Conservation (phyloP, 2,888 invertebrate species). For the Hyppa rectilinea region DNA sequence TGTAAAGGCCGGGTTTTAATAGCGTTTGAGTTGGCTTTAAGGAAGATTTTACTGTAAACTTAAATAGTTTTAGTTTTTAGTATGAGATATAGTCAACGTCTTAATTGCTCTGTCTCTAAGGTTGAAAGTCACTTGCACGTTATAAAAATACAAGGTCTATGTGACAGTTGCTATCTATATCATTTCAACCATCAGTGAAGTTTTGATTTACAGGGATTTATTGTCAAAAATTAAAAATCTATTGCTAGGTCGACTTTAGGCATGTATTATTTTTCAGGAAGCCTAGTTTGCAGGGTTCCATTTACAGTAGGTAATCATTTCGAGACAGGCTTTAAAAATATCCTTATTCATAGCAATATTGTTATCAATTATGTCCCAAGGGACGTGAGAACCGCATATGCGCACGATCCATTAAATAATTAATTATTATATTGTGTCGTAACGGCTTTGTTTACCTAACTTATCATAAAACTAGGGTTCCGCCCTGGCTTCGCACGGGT, state of each 20-base stretch:
- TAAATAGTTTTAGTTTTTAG: not conserved
- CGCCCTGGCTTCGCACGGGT: too few relatives aligned
- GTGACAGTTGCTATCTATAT: not conserved
- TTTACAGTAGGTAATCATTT: not conserved
- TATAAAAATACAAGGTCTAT: not conserved
- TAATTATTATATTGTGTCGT: constrained; percentile 6
- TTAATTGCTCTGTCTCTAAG: not conserved
- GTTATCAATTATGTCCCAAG: constrained; percentile 18
- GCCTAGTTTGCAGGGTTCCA: not conserved
- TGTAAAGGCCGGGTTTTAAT: constrained; percentile 17
- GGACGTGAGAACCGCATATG: constrained; percentile 29
- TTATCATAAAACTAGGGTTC: not conserved
- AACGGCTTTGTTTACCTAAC: not conserved
- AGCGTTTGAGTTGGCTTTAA: not conserved
- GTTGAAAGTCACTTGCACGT: not conserved
- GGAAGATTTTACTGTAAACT: not conserved
- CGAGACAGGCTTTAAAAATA: constrained; percentile 1
- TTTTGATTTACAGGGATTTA: not conserved
- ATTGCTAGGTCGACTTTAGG: too few relatives aligned
- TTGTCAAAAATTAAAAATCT: not conserved
- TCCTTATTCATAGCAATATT: constrained; percentile 3
- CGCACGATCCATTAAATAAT: constrained; percentile 15
- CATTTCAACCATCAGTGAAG: not conserved
- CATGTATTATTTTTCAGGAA: not conserved
- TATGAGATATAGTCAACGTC: too few relatives aligned